Conservation (phyloP, 2,113 vertebrate genomes). For the Onychostruthus taczanowskii region DNA sequence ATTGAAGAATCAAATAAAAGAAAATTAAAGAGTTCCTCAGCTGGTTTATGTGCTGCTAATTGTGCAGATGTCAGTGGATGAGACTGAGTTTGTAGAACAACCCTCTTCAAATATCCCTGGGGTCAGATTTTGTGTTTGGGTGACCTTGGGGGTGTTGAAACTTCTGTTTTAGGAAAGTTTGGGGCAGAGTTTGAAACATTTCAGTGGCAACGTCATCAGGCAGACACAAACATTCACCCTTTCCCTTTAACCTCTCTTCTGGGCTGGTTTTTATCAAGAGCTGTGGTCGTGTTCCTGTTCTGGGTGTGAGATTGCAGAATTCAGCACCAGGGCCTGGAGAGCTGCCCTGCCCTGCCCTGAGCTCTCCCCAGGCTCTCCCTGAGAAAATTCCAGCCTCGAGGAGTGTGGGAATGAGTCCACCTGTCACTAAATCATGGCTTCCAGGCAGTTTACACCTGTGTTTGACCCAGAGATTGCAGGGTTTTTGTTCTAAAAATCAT, state of each 20-base stretch:
- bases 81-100: neutral
- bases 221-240: neutral
- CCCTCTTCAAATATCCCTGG: accelerated
- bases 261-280: neutral
- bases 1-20: neutral
- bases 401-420: accelerated
- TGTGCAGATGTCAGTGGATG: neutral
- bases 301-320: accelerated
- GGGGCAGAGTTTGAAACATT: neutral
- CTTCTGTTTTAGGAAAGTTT: neutral
- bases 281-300: accelerated
- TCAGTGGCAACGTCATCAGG: neutral
- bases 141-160: neutral
- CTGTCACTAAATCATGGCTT: accelerated
- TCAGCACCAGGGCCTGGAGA: accelerated
- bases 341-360: neutral
- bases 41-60: neutral
- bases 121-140: neutral
- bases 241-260: too few species aligned
- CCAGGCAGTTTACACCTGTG: neutral
- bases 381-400: neutral
- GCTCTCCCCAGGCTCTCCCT: neutral
- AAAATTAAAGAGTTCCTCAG: neutral
- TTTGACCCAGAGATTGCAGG: neutral
- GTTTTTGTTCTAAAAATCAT: neutral